Conservation (phyloP, 2,888 invertebrate species). For the Caenorhabditis plicata region DNA sequence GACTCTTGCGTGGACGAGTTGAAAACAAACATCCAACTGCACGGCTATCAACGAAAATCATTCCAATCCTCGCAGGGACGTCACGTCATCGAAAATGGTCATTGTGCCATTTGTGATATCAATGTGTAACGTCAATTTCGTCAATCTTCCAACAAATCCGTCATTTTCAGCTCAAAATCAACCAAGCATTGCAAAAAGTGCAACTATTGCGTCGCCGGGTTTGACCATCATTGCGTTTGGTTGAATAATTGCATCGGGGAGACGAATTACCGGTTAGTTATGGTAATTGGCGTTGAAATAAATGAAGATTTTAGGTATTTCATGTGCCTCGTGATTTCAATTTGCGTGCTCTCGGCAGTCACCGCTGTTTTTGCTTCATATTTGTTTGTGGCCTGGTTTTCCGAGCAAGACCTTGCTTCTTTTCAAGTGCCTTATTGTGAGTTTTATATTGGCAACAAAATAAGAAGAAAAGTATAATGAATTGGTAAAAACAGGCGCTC, state of each 20-base stretch:
- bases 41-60: conserved; percentile 11
- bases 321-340: background rate
- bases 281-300: background rate
- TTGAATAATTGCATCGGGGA: conserved; percentile 91
- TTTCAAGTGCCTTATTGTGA: too few relatives aligned
- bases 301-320: conserved; percentile 1
- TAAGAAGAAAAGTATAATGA: too few relatives aligned
- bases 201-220: conserved; percentile 90
- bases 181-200: conserved; percentile 91
- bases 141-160: background rate
- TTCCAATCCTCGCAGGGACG: conserved; percentile 55
- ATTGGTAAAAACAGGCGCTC: too few relatives aligned
- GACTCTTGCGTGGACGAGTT: conserved; percentile 18
- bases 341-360: background rate
- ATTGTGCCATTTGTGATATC: conserved; percentile 68
- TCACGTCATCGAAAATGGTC: conserved; percentile 70
- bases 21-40: conserved; percentile 5
- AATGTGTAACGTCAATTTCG: conserved; percentile 74
- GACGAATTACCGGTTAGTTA: conserved; percentile 50
- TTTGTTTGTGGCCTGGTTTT: conserved; percentile 1
- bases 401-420: too few relatives aligned
- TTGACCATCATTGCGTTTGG: conserved; percentile 99
- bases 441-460: too few relatives aligned
- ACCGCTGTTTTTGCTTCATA: background rate
- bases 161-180: conserved; percentile 57